Percentiles rank a stretch among this genome's conserved stretches.
phyloP scores from a whole-genome alignment of 2,113 vertebrate species.

The Abramis brama region DNA sequence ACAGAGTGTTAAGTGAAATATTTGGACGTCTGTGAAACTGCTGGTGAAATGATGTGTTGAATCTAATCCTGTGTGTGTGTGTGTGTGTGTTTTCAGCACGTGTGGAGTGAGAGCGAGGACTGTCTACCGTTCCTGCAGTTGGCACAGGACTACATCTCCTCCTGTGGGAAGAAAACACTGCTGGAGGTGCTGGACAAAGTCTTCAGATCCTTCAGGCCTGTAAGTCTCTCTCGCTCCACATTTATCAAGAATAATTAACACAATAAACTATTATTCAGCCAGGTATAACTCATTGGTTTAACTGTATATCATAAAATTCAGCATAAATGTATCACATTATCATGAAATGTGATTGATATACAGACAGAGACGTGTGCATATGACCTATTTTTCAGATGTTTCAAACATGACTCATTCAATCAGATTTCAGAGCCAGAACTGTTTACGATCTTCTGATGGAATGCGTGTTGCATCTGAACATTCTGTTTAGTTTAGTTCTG shows the following conservation, averaged over 20 bases:
- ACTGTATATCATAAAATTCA: neutral
- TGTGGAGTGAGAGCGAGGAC: constrained; percentile 99
- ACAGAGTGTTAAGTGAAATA: neutral
- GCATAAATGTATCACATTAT: too few relatives aligned
- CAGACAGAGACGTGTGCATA: too few relatives aligned
- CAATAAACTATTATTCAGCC: neutral
- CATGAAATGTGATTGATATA: too few relatives aligned
- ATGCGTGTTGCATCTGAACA: neutral
- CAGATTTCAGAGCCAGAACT: neutral
- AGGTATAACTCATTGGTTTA: neutral
- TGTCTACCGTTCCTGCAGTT: constrained; percentile 96
- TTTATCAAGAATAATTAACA: neutral
- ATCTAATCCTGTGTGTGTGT: constrained; percentile 13
- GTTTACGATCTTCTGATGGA: neutral
- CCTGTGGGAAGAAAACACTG: constrained; percentile 97
- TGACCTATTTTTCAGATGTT: neutral
- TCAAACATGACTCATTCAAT: neutral
- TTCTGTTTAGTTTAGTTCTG: neutral
- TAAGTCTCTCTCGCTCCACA: constrained; percentile 72
- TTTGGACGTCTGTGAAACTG: neutral
- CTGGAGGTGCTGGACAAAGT: constrained; percentile 97
- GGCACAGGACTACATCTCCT: constrained; percentile 98
- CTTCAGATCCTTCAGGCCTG: constrained; percentile 97
- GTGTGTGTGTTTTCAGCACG: constrained; percentile 80
- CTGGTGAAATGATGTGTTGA: neutral